Evolutionary conservation across 2,113 vertebrate genomes (phyloP), one percentile per base, ranked within the genome.

Genomic region (Proterorhinus semilunaris): DNA sequence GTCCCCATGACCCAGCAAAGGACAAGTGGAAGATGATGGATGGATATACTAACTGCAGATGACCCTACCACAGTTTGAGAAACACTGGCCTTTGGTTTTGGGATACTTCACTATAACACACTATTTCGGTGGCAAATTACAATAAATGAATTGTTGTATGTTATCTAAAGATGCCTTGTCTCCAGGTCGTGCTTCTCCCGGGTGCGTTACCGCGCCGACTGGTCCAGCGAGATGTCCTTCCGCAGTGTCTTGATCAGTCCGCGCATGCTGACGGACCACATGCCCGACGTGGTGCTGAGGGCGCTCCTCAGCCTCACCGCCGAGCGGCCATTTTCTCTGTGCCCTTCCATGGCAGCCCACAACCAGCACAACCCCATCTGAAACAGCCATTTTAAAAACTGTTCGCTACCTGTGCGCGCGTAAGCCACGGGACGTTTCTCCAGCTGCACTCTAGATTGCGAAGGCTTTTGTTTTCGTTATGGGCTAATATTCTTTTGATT

Each of bases 181-280:
- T 71, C 0, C 52, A 99, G 97, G 71, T 92, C 92, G 68, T 97
- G 95, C 57, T 95, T 94, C 47, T 93, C 96, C 1, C 86, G 94
- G 66, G 87, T 89, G 21, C 93, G 90, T 45, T 98, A 97, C 42
- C 80, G 65, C 0, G 95, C 94, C 0, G 87, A 88, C 13, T 99
- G 98, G 97, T 92, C 96, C 5, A 93, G 86, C 0, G 94, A 96
- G 72, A 90, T 82, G 0, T 83, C 90, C 3, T 98, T 99, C 90
- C 86, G 92, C 85, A 96, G 88, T 65, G 91, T 99, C 69, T 88
- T 98, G 81, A 98, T 99, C 88, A 96, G 95, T 74, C 97, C 97
- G 2, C 93, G 92, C 89, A 99, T 99, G 97, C 75, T 99, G 0
- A 90, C 91, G 0, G 96, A 99, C 85, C 98, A 99, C 91, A 95